These are phyloP conservation scores for Girardinichthys multiradiatus DNA, from an alignment of 2,113 vertebrate genomes.

Conservation along the genomic window DNA sequence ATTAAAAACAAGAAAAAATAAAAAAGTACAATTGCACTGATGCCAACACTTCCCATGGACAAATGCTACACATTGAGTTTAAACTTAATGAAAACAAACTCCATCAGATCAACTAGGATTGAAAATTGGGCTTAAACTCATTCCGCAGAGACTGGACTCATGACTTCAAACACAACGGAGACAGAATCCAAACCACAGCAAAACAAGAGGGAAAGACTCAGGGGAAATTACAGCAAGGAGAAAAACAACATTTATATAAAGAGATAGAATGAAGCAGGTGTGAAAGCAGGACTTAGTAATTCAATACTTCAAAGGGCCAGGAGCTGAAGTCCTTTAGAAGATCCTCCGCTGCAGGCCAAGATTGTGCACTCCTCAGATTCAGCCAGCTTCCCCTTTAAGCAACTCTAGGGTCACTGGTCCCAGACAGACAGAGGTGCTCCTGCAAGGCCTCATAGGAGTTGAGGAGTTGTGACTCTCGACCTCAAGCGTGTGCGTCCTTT, in stretches of 20 bases:
- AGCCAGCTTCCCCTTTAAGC: slow-evolving; percentile 30
- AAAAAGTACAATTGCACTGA: slow-evolving; percentile 65
- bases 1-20: not conserved
- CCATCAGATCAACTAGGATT: slow-evolving; percentile 42
- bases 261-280: slow-evolving; percentile 59
- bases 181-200: slow-evolving; percentile 73
- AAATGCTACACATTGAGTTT: slow-evolving; percentile 65
- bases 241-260: slow-evolving; percentile 52
- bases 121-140: slow-evolving; percentile 55
- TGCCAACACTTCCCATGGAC: slow-evolving; percentile 43
- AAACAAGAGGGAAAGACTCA: slow-evolving; percentile 55
- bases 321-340: slow-evolving; percentile 36
- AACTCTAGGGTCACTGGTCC: slow-evolving; percentile 20
- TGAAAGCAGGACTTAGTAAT: slow-evolving; percentile 55
- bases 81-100: slow-evolving; percentile 60
- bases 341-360: slow-evolving; percentile 39
- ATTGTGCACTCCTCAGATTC: slow-evolving; percentile 42
- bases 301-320: slow-evolving; percentile 54
- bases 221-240: slow-evolving; percentile 21
- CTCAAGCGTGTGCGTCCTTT: slow-evolving; percentile 2
- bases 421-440: slow-evolving; percentile 24
- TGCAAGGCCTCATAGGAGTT: slow-evolving; percentile 64
- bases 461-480: slow-evolving; percentile 16
- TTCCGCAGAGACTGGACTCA: slow-evolving; percentile 59
- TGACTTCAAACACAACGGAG: slow-evolving; percentile 69